Percentiles rank a stretch among this genome's conserved stretches.
These are phyloP conservation scores for Onychomys torridus DNA, from an alignment of 2,797 vertebrate species.

Conservation along the genomic window DNA sequence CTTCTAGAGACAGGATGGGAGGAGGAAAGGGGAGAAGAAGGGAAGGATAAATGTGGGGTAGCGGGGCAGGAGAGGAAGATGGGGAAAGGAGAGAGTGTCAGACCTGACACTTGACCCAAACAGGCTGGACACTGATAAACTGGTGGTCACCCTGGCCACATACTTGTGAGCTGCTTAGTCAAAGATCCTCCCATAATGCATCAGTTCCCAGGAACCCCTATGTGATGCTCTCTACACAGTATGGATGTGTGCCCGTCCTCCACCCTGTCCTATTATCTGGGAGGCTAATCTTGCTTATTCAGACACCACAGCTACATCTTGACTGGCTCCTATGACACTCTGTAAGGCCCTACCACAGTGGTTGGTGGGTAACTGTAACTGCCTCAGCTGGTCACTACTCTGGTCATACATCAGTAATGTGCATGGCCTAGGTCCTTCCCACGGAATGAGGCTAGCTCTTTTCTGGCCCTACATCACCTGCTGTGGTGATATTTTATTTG, in stretches of 20 bases:
- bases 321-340: neutral
- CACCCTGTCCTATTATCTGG: neutral
- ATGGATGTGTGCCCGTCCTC: neutral
- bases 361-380: neutral
- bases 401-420: neutral
- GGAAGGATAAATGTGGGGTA: neutral
- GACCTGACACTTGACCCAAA: neutral
- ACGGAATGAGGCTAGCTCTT: neutral
- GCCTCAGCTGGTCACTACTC: neutral
- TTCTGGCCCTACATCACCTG: neutral
- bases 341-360: neutral
- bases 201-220: neutral
- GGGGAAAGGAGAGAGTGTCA: too few species aligned
- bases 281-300: neutral
- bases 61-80: neutral
- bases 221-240: neutral
- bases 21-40: neutral
- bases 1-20: neutral
- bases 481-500: too few species aligned
- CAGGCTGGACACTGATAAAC: neutral
- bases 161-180: neutral
- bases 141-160: neutral
- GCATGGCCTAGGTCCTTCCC: neutral
- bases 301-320: neutral
- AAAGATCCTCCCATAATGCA: neutral